These are phyloP conservation scores for Sylvicapra grimmia DNA, from an alignment of 2,113 vertebrate genomes.

Conservation along the genomic window DNA sequence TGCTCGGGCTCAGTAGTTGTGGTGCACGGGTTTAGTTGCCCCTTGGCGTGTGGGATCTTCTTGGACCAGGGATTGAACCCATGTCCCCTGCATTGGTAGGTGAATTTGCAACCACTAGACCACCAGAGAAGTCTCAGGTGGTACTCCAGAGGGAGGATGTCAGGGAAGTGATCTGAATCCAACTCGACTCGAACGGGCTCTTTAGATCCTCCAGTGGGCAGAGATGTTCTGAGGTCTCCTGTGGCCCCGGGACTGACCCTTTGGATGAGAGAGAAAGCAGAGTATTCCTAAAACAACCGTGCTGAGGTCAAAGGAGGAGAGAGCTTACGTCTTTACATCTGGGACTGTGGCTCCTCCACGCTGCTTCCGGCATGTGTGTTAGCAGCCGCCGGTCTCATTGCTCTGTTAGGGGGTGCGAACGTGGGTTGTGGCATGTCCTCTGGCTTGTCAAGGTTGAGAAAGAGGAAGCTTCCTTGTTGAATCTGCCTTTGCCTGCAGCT, in stretches of 20 bases:
- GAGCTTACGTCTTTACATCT: background rate
- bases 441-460: fast-evolving
- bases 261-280: background rate
- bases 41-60: background rate
- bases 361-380: fast-evolving
- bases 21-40: background rate
- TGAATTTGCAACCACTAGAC: background rate
- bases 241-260: fast-evolving
- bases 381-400: fast-evolving
- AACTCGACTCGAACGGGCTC: fast-evolving
- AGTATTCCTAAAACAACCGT: background rate
- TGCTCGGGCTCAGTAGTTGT: background rate
- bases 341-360: fast-evolving
- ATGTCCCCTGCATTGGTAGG: background rate
- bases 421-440: fast-evolving
- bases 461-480: background rate
- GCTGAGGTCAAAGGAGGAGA: background rate
- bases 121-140: background rate
- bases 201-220: background rate
- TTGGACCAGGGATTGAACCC: background rate
- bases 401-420: background rate
- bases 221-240: background rate
- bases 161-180: background rate
- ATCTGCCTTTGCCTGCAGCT: background rate
- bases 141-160: background rate